Percentiles rank a stretch among this genome's conserved stretches.
These are phyloP conservation scores for Leucopsar rothschildi DNA, from an alignment of 2,113 vertebrate genomes.

Conservation along the genomic window DNA sequence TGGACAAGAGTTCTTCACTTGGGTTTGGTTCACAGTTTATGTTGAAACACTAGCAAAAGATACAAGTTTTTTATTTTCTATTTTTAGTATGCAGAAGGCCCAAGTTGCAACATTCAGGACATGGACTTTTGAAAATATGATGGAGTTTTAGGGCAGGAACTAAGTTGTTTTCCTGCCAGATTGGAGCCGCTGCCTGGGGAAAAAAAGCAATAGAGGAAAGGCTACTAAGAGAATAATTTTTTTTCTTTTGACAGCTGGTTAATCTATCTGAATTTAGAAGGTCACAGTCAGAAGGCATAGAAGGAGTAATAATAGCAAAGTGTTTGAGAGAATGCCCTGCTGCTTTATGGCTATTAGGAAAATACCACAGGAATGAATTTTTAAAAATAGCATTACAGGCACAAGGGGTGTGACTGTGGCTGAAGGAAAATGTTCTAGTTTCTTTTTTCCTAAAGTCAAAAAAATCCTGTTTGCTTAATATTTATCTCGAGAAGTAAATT, in stretches of 20 bases:
- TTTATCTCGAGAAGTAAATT: not conserved
- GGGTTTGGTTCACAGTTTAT: not conserved
- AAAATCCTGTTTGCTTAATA: slow-evolving; percentile 11
- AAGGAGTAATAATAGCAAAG: slow-evolving; percentile 31
- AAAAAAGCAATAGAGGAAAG: not conserved
- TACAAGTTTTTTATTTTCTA: not conserved
- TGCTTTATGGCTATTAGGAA: slow-evolving; percentile 37
- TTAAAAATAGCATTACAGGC: slow-evolving; percentile 33
- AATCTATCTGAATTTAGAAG: slow-evolving; percentile 57
- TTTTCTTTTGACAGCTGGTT: slow-evolving; percentile 45
- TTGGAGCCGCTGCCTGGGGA: not conserved
- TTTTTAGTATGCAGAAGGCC: not conserved
- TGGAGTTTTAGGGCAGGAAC: not conserved
- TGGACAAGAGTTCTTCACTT: not conserved
- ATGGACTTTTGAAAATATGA: not conserved
- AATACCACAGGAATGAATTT: slow-evolving; percentile 51
- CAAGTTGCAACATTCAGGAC: not conserved
- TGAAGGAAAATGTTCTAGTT: slow-evolving; percentile 20
- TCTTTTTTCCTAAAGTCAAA: not conserved
- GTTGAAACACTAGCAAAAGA: not conserved
- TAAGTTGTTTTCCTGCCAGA: not conserved
- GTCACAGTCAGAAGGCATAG: not conserved
- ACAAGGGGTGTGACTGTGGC: slow-evolving; percentile 6
- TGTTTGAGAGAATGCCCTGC: not conserved
- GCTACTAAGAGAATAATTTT: not conserved